Base-by-base conservation (phyloP, 2,113 vertebrate genomes). In the Neotragus pygmaeus region DNA sequence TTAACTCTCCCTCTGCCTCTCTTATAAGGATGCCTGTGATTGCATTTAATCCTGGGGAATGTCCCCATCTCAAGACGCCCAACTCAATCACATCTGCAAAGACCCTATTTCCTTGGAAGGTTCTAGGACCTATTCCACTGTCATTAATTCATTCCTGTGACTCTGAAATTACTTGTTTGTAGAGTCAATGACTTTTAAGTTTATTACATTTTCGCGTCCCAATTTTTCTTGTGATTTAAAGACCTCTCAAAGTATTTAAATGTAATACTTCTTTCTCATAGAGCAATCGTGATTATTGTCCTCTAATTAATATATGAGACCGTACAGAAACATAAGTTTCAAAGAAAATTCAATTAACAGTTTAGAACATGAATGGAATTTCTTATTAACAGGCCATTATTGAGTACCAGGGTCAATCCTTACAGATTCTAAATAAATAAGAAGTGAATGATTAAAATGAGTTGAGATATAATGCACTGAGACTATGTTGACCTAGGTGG, bases 361-460 rank as follows among this genome's bases (percentile, higher is more conserved):
- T 89, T 87, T 60, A 70, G 6, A 57, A 45, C 13, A 75, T 49
- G 47, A 90, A 81, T 60, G 49, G 53, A 28, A 51, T 95, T 95
- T 87, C 78, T 90, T 55, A 80, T 55, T 60, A 60, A 82, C 25
- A 53, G 3, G 28, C 49, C 62, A 53, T 30, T 45, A 81, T 2
- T 86, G 53, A 94, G 17, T 30, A 45, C 8, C 6, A 58, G 47
- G 80, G 53, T 84, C 87, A 96, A 60, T 91, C 70, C 25, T 80
- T 49, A 84, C 36, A n/a, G 89, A 90, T 90, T 86, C 73, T 93
- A 89, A 96, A 87, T 77, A 96, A 94, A 82, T 49, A 85, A n/a
- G 17, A 93, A 94, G 73, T 7, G 14, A 60, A 14, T 30, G 43
- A 80, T 75, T 89, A 45, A 73, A 81, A 81, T 11, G 57, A 93